These are phyloP conservation scores for Porites evermanni DNA, from an alignment of 92 coral and sea anemone genomes.

Conservation along the genomic window DNA sequence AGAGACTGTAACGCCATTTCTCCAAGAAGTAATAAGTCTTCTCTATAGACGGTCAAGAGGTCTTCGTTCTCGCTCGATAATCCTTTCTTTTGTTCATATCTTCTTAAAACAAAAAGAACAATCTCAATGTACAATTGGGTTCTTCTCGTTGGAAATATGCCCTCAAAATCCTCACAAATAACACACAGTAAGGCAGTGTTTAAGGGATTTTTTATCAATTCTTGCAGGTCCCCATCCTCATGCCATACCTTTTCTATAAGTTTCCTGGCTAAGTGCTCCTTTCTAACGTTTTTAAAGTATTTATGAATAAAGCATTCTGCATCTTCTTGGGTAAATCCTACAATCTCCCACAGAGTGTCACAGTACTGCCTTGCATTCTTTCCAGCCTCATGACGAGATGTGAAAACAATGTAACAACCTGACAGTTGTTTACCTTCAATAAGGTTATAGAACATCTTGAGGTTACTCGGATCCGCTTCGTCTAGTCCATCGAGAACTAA, in stretches of 20 bases:
- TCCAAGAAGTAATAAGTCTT: too few species aligned
- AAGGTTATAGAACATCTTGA: not conserved
- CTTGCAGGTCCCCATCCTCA: too few species aligned
- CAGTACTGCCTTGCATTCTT: not conserved
- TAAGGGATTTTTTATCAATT: too few species aligned
- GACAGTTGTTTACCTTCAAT: not conserved
- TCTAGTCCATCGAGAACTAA: not conserved
- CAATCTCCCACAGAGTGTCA: not conserved
- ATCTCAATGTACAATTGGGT: too few species aligned
- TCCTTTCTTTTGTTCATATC: too few species aligned
- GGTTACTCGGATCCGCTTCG: not conserved
- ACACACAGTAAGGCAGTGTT: too few species aligned
- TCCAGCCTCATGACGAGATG: not conserved
- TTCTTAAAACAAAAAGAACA: too few species aligned
- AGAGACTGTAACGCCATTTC: too few species aligned
- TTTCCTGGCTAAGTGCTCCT: not conserved
- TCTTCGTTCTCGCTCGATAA: too few species aligned
- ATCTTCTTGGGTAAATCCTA: not conserved
- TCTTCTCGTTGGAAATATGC: too few species aligned
- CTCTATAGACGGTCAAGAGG: too few species aligned
- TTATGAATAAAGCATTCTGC: not conserved
- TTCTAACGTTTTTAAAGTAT: not conserved
- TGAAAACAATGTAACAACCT: not conserved
- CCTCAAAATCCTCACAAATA: too few species aligned
- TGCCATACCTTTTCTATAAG: not conserved